These are phyloP conservation scores for Drosophila mayaguana DNA, from an alignment of 2,888 invertebrate genomes.

Conservation along the genomic window DNA sequence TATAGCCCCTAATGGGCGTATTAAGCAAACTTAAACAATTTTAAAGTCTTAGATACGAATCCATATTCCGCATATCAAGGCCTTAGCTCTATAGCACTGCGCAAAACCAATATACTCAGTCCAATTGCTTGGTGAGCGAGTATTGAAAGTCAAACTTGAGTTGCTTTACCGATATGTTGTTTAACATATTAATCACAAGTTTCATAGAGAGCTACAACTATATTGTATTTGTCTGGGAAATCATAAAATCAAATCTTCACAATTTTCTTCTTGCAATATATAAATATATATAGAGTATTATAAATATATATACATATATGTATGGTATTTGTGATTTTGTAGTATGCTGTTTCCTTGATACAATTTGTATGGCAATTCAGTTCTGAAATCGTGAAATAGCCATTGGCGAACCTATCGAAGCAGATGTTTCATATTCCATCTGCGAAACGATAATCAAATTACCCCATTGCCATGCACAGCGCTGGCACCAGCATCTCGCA, in stretches of 20 bases:
- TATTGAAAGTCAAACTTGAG: neutral
- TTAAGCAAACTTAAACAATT: too few species aligned
- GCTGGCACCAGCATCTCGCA: slow-evolving; percentile 17
- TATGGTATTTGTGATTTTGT: neutral
- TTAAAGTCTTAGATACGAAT: too few species aligned
- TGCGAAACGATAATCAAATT: slow-evolving; percentile 31
- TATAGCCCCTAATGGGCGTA: too few species aligned
- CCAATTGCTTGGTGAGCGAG: neutral
- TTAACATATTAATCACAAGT: slow-evolving; percentile 4
- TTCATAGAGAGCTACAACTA: neutral
- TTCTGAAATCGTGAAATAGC: slow-evolving; percentile 11
- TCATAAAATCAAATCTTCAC: neutral
- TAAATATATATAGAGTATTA: neutral
- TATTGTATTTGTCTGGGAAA: neutral
- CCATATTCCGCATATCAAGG: too few species aligned
- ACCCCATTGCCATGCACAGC: slow-evolving; percentile 23
- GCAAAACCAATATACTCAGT: neutral
- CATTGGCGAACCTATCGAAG: neutral
- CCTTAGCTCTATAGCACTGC: neutral
- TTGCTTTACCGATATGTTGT: slow-evolving; percentile 3
- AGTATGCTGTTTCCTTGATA: neutral
- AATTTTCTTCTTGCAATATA: neutral
- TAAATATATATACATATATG: neutral
- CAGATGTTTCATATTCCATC: slow-evolving; percentile 19
- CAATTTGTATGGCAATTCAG: slow-evolving; percentile 1